Base-by-base conservation (phyloP, 1,140 invertebrate genomes). In the Wasmannia auropunctata region DNA sequence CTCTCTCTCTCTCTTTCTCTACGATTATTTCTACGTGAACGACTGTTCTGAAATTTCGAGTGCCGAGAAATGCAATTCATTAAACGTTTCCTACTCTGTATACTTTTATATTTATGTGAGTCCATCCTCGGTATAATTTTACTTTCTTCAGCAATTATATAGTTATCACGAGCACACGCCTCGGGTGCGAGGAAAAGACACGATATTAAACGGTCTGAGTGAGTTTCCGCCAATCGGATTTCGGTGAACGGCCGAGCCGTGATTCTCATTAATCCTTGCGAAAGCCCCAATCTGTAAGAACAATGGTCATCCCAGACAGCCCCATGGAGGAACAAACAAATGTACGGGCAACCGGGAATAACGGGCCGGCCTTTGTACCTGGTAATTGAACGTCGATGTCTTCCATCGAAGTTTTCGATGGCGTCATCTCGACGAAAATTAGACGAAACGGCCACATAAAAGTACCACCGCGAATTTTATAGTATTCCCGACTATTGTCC, bases 301-400 rank as follows among this genome's bases (percentile, higher is more conserved):
- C 88, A 90, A 90, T 90, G 79, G 88, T 77, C 75, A 87, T 86
- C 75, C 80, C 80, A 81, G 89, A 87, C 88, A 54, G 56, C 40
- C 86, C 87, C 86, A 87, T 90, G 88, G 81, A 87, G 81, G 62
- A n/a, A 86, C 89, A 90, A 90, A 87, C 85, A 90, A 90, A 90
- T 86, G 88, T 89, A 84, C 80, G 86, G 62, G 80, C 62, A 76
- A 87, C 37, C 74, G 80, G 65, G 88, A 90, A 90, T 89, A 90
- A 90, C 86, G 88, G 79, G 62, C 88, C 65, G 83, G 6, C 88
- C 62, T 90, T 90, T 90, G 86, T 90, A 87, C 51, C 81, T 80
- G 56, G 79, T 90, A 90, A 90, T 90, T 90, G 89, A 90, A 90
- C 86, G 69, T 51, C 74, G 85, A n/a, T 72, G 77, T 89, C 72